phyloP scores from a whole-genome alignment of 2,888 invertebrate species.

The Leptinotarsa haldemani region DNA sequence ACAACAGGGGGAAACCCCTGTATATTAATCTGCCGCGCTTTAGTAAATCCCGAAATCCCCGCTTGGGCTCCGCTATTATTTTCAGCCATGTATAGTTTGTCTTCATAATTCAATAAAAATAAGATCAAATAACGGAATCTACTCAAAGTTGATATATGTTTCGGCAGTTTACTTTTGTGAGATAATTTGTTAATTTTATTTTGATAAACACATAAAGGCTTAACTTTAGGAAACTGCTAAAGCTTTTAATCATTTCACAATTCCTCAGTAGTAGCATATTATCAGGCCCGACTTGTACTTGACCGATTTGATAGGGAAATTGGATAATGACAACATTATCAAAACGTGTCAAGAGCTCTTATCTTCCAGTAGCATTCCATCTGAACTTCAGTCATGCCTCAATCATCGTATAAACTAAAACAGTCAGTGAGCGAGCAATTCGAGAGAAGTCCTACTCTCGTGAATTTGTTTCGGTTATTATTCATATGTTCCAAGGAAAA shows the following conservation, averaged over 20 bases:
- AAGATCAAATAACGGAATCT: too few relatives aligned
- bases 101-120: too few relatives aligned
- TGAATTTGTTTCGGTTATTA: neutral
- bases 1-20: too few relatives aligned
- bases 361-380: slow-evolving; percentile 1
- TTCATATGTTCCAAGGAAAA: slow-evolving; percentile 1
- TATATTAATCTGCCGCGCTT: too few relatives aligned
- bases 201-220: too few relatives aligned
- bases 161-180: too few relatives aligned
- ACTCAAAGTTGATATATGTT: too few relatives aligned
- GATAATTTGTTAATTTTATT: too few relatives aligned
- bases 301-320: slow-evolving; percentile 21
- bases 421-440: neutral
- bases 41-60: too few relatives aligned
- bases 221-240: too few relatives aligned
- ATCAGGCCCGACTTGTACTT: slow-evolving; percentile 1
- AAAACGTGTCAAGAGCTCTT: slow-evolving; percentile 24
- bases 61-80: too few relatives aligned
- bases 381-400: slow-evolving; percentile 4
- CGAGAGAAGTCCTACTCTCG: neutral
- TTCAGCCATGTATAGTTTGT: too few relatives aligned
- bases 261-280: neutral
- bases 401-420: neutral
- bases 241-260: neutral
- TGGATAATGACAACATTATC: slow-evolving; percentile 22